Percentiles rank a stretch among this genome's conserved stretches.
These are phyloP conservation scores for Carposina sasakii DNA, from an alignment of 1,140 invertebrate genomes.

Conservation along the genomic window DNA sequence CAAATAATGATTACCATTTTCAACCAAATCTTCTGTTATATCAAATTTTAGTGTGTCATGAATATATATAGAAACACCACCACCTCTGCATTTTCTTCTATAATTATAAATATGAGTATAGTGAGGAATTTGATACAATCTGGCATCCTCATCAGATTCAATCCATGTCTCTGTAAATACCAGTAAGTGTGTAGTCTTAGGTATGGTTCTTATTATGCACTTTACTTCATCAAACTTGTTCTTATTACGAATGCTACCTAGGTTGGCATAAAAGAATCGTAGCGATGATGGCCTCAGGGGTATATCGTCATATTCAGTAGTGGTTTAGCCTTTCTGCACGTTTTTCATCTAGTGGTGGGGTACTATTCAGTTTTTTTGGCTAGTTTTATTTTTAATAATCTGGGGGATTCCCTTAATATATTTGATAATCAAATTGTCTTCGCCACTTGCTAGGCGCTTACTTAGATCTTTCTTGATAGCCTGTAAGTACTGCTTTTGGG, in stretches of 20 bases:
- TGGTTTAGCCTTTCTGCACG: too few relatives aligned
- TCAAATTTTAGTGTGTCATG: not conserved
- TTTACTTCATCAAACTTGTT: not conserved
- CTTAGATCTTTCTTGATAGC: slow-evolving; percentile 3
- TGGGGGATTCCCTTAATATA: slow-evolving; percentile 12
- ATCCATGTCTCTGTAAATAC: not conserved
- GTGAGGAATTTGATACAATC: not conserved
- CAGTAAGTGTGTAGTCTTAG: not conserved
- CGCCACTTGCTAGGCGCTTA: slow-evolving; percentile 3
- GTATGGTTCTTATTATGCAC: not conserved
- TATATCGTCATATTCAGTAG: too few relatives aligned
- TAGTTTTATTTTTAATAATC: slow-evolving; percentile 9
- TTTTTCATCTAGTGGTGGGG: too few relatives aligned
- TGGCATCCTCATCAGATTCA: not conserved
- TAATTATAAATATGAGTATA: not conserved
- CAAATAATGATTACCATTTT: not conserved
- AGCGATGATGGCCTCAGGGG: too few relatives aligned
- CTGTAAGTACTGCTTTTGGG: slow-evolving; percentile 10
- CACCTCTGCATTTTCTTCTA: not conserved
- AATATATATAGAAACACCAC: not conserved
- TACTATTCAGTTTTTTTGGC: slow-evolving; percentile 14
- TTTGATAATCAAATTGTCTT: slow-evolving; percentile 13
- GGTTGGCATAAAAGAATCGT: not conserved
- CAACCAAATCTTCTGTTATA: not conserved
- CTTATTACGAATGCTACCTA: not conserved